Conservation (phyloP, 2,797 vertebrate species). For the Liasis olivaceus region DNA sequence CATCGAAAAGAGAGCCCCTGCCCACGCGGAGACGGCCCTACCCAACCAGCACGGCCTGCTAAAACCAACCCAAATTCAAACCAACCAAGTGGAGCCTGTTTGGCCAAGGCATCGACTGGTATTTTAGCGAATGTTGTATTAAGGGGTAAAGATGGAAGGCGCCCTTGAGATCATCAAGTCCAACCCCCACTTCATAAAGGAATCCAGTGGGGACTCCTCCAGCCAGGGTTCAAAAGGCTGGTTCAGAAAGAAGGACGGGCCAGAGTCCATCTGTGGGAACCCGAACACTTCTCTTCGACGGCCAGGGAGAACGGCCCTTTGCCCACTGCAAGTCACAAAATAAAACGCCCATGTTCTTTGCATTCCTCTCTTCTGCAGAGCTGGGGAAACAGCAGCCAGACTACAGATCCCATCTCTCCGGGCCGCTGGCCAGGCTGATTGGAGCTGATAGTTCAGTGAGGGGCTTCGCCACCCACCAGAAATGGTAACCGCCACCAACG, state of each 20-base stretch:
- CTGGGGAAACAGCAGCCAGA: background rate
- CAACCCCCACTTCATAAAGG: background rate
- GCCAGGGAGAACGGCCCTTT: too few species aligned
- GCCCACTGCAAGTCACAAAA: background rate
- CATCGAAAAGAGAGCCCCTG: background rate
- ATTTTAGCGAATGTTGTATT: background rate
- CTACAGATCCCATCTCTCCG: background rate
- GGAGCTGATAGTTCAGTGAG: background rate
- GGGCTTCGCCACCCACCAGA: background rate
- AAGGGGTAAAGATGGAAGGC: background rate
- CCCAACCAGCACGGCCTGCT: background rate
- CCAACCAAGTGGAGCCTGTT: background rate
- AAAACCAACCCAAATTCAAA: background rate
- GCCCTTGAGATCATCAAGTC: background rate
- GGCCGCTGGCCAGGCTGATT: background rate
- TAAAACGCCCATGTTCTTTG: background rate
- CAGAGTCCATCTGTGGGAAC: too few species aligned
- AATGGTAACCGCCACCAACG: background rate
- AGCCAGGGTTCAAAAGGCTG: background rate
- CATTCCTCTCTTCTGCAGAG: background rate
- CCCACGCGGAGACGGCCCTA: background rate
- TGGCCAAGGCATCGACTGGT: background rate
- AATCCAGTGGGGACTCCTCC: background rate
- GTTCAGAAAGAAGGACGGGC: background rate
- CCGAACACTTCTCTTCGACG: too few species aligned